Evolutionary conservation across 2,797 vertebrate genomes (phyloP), one percentile per base, ranked within the genome.

Genomic region (Syndactyla subalaris): DNA sequence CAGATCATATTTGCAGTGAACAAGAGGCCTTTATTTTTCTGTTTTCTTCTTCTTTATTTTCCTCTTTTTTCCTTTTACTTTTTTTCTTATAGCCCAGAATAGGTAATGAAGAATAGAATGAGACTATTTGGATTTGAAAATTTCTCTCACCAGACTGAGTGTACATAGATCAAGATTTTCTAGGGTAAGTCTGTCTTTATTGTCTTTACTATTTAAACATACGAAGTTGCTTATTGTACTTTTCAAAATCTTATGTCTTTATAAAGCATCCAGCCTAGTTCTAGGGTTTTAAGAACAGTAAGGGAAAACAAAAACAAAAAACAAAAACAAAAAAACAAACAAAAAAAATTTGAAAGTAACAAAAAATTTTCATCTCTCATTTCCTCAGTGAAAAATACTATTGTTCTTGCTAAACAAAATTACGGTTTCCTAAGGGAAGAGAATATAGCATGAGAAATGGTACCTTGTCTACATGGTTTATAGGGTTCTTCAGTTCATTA

Each of bases 1-100:
- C 80, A 55, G 72, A 66, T 91, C 45, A 76, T 91, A 80, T 93
- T 94, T 90, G 70, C 58, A 70, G 46, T 71, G 63, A 68, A 68
- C 20, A 81, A 86, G 48, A 59, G 19, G 43, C 34, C 8, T 81
- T 39, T 36, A 9, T 80, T 75, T 54, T 66, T 29, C 24, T 72
- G 23, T 14, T 10, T 6, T 26, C 5, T 10, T 4, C 11, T 10
- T 4, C 11, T 14, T 41, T 19, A 46, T 6, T 5, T 67, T 34
- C 17, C 6, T 15, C 7, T 36, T 43, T 8, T 6, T 10, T 43
- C 20, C 38, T 30, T 17, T 12, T 21, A 45, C 21, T 22, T 57
- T 49, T 29, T 45, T 45, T 21, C 36, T 12, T 10, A 4, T 17
- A 65, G 6, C 34, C 30, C 22, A 54, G 41, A 16, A 18, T 20